Base-by-base conservation (phyloP, 2,888 invertebrate species). In the Tenthredo scrophulariae region DNA sequence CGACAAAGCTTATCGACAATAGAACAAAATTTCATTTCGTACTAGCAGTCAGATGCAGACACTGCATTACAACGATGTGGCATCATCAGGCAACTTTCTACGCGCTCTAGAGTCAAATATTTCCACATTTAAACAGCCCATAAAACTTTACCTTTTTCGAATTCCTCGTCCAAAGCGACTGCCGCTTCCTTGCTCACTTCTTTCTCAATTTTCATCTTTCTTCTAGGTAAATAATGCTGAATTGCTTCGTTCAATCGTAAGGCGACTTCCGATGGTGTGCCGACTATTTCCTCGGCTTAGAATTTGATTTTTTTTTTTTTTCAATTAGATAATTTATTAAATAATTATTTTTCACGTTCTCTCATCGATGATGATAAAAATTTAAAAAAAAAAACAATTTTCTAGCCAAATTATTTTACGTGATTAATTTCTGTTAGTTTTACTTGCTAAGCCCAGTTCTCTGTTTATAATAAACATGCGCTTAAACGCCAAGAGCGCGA, bases 261-360 rank as follows among this genome's bases (percentile, higher is more conserved):
- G n/a, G 67, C 86, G n/a, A 86, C 86, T 62, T 86, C 72, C 0
- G 86, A 86, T n/a, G 86, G 86, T 26, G 86, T 62, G 18, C 86
- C 86, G 26, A 86, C 43, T 40, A 86, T 86, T 40, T 85, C 86
- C n/a, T 79, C 85, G 85, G 85, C 86, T 86, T 29, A 15, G 46
- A 29, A 84, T 7, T 54, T 54, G 4, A 15, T 54, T 54, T 33
- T 62, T 62, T 40, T 40, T n/a, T 79, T 10, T 10, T 5, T 74
- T 43, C 7, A 43, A 46, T 46, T 15, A 15, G 46, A 13, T 46
- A 15, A 43, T 74, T 26, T 10, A 37, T 22, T 13, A 22, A 37
- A 37, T 40, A 13, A n/a, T 62, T 40, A 67, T 9, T 37, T 62
- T 10, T 62, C 15, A 80, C 22, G 15, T 62, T n/a, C 9, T 58